A percentile compares a stretch with the other conserved stretches of the same genome.
These are phyloP conservation scores for Erannis defoliaria DNA, from an alignment of 2,888 invertebrate species.

Conservation along the genomic window DNA sequence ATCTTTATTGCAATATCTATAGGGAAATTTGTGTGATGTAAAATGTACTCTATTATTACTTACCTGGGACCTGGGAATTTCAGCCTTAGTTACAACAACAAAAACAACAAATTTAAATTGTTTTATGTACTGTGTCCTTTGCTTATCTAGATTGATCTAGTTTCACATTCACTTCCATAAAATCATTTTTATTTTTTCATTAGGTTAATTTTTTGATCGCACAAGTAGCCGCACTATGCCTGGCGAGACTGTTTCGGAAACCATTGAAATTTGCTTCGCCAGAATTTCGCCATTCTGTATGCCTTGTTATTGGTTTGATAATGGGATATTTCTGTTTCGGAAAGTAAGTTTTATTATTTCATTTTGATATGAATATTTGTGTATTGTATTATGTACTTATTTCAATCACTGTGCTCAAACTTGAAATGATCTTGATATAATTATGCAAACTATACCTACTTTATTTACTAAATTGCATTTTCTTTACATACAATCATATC, in stretches of 20 bases:
- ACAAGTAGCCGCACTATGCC: slow-evolving; percentile 92
- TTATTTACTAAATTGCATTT: background rate
- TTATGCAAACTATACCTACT: background rate
- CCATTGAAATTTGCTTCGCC: slow-evolving; percentile 91
- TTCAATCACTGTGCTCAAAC: slow-evolving; percentile 5
- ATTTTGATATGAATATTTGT: slow-evolving; percentile 18
- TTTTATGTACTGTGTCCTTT: slow-evolving; percentile 34
- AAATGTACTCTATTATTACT: background rate
- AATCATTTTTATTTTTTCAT: slow-evolving; percentile 70
- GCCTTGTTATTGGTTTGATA: slow-evolving; percentile 91
- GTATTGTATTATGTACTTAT: slow-evolving; percentile 8
- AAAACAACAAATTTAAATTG: background rate
- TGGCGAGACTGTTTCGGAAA: slow-evolving; percentile 93
- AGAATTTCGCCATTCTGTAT: slow-evolving; percentile 92
- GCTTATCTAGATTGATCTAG: slow-evolving; percentile 31
- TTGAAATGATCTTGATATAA: background rate
- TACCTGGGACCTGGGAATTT: background rate
- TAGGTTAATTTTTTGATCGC: slow-evolving; percentile 95
- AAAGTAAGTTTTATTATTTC: slow-evolving; percentile 86
- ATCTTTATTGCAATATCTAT: no score
- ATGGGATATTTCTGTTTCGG: slow-evolving; percentile 97
- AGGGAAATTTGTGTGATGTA: background rate
- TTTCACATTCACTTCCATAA: slow-evolving; percentile 53
- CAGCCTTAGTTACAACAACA: background rate
- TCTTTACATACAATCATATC: background rate